Evolutionary conservation across 2,797 vertebrate species (phyloP).

Genomic region (Acipenser oxyrinchus): DNA sequence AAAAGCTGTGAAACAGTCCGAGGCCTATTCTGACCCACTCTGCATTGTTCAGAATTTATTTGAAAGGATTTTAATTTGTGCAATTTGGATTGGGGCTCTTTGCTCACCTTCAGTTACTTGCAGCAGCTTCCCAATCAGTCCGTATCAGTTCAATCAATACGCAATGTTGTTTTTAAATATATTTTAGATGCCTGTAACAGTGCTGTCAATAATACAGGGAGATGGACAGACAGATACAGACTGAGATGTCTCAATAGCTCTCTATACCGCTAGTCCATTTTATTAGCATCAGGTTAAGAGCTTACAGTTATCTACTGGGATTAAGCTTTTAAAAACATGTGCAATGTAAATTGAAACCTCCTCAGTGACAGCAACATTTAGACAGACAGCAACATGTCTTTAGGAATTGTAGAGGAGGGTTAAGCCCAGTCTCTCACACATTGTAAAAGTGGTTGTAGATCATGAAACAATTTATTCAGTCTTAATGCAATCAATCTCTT

Average conservation of each 20-base stretch:
- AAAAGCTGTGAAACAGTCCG: no score
- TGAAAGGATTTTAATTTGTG: constrained; percentile 17
- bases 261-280: neutral
- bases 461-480: no score
- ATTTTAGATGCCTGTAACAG: constrained; percentile 6
- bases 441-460: no score
- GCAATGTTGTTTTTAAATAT: constrained; percentile 15
- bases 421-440: no score
- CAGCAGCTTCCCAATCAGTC: neutral
- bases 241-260: neutral
- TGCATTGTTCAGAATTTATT: neutral
- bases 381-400: constrained; percentile 21
- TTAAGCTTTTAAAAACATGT: neutral
- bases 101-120: neutral
- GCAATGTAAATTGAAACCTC: constrained; percentile 12
- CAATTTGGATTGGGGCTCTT: constrained; percentile 3
- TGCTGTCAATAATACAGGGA: neutral
- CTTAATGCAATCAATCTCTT: no score
- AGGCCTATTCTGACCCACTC: no score
- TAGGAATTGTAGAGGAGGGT: constrained; percentile 10
- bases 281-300: neutral
- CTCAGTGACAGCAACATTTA: neutral
- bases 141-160: constrained; percentile 6
- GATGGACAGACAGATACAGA: neutral
- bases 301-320: constrained; percentile 2